A percentile compares a stretch with the other conserved stretches of the same genome.
Conservation (phyloP, 2,888 invertebrate species). For the Epinotia bilunana region DNA sequence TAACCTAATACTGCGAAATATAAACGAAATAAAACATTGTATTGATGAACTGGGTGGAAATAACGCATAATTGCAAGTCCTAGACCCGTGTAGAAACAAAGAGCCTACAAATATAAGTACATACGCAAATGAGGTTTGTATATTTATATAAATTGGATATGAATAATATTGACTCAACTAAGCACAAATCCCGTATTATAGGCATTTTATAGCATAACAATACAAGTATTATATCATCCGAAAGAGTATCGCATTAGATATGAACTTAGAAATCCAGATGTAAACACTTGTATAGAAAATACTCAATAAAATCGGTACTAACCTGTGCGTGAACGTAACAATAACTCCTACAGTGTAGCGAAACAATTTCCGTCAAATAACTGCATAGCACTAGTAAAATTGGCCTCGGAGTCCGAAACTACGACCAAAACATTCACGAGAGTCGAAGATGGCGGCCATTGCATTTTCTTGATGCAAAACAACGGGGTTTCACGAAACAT, state of each 20-base stretch:
- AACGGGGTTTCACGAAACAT: conserved; percentile 83
- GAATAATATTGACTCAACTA: conserved; percentile 58
- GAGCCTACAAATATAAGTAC: conserved; percentile 70
- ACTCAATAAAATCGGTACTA: conserved; percentile 66
- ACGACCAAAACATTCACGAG: conserved; percentile 91
- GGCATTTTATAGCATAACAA: conserved; percentile 50
- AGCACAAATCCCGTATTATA: conserved; percentile 47
- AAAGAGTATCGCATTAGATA: conserved; percentile 85
- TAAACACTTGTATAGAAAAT: conserved; percentile 87
- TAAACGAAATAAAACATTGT: conserved; percentile 49
- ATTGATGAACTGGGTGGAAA: conserved; percentile 32
- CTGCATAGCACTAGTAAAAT: conserved; percentile 78
- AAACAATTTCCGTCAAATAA: conserved; percentile 76
- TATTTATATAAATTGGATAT: conserved; percentile 63
- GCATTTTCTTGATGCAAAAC: conserved; percentile 92
- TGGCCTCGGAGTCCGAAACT: conserved; percentile 80
- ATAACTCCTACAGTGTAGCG: conserved; percentile 71
- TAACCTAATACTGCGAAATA: conserved; percentile 62
- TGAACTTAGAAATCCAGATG: conserved; percentile 88
- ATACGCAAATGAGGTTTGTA: conserved; percentile 77
- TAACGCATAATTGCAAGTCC: conserved; percentile 49
- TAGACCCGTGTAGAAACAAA: conserved; percentile 74
- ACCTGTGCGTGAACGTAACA: conserved; percentile 70
- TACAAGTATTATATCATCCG: conserved; percentile 66
- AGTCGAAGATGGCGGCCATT: conserved; percentile 94